Conservation (phyloP, 2,113 vertebrate species). For the Herpetotheres cachinnans region DNA sequence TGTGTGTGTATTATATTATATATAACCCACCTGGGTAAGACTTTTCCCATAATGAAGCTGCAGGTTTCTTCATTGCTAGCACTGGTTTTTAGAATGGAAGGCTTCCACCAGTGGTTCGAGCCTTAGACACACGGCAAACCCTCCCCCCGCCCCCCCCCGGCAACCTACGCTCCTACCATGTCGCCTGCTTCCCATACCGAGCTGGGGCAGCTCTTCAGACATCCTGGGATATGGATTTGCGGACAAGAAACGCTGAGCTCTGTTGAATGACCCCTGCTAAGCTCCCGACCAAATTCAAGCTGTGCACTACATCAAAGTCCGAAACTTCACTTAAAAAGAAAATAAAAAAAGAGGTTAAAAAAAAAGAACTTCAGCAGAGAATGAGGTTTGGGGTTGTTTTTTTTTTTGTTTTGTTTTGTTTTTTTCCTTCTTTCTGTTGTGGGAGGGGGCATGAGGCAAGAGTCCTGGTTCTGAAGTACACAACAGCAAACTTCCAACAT, state of each 20-base stretch:
- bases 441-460: constrained; percentile 70
- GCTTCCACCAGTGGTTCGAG: constrained; percentile 15
- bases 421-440: constrained; percentile 61
- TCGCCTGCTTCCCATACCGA: background rate
- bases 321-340: constrained; percentile 71
- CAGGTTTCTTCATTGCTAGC: constrained; percentile 33
- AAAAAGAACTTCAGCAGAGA: constrained; percentile 55
- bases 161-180: constrained; percentile 7
- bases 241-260: constrained; percentile 68
- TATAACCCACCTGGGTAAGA: background rate
- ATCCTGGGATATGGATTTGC: constrained; percentile 60
- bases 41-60: background rate
- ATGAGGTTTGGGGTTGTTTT: constrained; percentile 37
- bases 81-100: constrained; percentile 17
- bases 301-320: constrained; percentile 85
- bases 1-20: constrained; percentile 63
- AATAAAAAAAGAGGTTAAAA: constrained; percentile 53
- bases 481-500: constrained; percentile 73
- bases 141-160: background rate
- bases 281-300: constrained; percentile 93
- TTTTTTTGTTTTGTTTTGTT: background rate
- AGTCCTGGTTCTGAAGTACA: constrained; percentile 74
- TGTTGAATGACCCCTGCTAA: constrained; percentile 69
- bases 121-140: background rate
- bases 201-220: constrained; percentile 47